Percentiles rank a stretch among this genome's conserved stretches.
Conservation (phyloP, 2,797 vertebrate genomes). For the Stomatorhinus walkeri region DNA sequence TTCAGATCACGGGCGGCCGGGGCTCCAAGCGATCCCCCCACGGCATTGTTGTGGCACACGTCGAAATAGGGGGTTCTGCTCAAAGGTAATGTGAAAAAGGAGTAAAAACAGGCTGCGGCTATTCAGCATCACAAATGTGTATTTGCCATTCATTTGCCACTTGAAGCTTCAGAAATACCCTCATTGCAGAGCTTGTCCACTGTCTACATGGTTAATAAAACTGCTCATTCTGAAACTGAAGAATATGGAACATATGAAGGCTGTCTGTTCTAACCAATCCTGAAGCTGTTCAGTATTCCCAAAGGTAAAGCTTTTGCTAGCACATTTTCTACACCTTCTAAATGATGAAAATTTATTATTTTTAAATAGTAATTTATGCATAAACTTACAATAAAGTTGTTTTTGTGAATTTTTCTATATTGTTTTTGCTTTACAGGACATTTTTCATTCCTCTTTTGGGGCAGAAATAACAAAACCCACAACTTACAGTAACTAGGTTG, state of each 20-base stretch:
- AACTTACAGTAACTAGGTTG: background rate
- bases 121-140: background rate
- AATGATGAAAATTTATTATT: background rate
- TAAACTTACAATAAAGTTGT: background rate
- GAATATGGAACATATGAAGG: background rate
- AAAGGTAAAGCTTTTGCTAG: background rate
- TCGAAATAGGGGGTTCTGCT: constrained; percentile 81
- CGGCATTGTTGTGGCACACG: constrained; percentile 81
- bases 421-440: background rate
- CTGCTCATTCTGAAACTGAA: background rate
- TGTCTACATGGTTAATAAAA: background rate
- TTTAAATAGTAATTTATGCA: background rate
- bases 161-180: background rate
- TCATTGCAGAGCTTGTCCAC: background rate
- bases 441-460: background rate
- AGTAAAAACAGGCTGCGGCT: background rate
- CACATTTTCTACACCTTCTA: background rate
- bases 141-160: background rate
- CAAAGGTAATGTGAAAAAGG: constrained; percentile 70
- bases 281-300: background rate
- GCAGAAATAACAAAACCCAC: background rate
- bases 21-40: constrained; percentile 86
- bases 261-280: background rate
- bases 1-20: constrained; percentile 89
- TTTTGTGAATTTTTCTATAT: background rate